These are phyloP conservation scores for Dipodomys ordii DNA, from an alignment of 2,113 vertebrate species.

Conservation along the genomic window DNA sequence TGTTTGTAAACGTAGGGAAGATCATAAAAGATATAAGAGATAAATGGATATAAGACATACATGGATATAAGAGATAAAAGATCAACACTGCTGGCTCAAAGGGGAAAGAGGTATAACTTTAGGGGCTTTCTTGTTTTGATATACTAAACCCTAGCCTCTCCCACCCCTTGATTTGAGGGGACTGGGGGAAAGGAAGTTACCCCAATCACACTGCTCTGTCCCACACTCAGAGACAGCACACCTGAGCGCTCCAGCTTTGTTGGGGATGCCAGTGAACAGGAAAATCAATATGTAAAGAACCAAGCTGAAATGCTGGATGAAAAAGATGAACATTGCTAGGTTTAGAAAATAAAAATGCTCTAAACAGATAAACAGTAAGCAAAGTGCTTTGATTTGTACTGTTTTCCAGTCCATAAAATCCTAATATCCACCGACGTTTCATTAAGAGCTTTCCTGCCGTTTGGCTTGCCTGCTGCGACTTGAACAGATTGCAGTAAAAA, in stretches of 20 bases:
- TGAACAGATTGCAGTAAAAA: conserved; percentile 78
- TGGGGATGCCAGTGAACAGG: conserved; percentile 60
- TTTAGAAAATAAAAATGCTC: conserved; percentile 82
- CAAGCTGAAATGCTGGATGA: conserved; percentile 75
- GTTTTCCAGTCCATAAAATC: conserved; percentile 89
- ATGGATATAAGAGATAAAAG: background rate
- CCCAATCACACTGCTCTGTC: rapidly evolving
- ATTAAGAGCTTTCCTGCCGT: conserved; percentile 85
- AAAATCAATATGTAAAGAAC: conserved; percentile 87
- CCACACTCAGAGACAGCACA: background rate
- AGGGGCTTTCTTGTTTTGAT: background rate
- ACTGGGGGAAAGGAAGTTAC: background rate
- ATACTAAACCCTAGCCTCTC: background rate
- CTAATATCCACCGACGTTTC: conserved; percentile 82
- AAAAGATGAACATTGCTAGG: conserved; percentile 84
- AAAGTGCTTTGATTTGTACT: conserved; percentile 86
- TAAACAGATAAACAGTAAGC: conserved; percentile 88
- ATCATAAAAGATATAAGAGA: too few species aligned
- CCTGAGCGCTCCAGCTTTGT: conserved; percentile 20
- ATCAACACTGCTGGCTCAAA: background rate
- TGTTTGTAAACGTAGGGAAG: background rate
- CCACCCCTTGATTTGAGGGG: background rate
- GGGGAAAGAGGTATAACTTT: background rate
- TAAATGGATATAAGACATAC: too few species aligned
- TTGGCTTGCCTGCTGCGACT: conserved; percentile 70